A percentile compares a stretch with the other conserved stretches of the same genome.
Conservation (phyloP, 2,113 vertebrate species). For the Vulpes vulpes region DNA sequence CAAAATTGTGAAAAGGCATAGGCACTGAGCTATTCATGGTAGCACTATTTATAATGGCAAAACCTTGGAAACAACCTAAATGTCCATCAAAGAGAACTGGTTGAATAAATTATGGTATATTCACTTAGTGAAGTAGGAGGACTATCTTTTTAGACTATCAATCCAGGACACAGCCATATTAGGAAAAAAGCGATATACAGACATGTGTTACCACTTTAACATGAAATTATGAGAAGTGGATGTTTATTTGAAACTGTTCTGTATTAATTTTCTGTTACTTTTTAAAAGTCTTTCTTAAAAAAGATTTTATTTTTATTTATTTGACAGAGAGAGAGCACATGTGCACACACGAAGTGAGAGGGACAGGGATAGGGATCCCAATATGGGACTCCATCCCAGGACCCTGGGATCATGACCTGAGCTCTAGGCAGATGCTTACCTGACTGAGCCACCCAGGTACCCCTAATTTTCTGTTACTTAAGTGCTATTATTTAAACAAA, state of each 20-base stretch:
- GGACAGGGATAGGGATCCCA: background rate
- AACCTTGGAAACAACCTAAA: background rate
- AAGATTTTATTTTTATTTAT: background rate
- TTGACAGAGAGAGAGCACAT: background rate
- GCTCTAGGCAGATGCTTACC: background rate
- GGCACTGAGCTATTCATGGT: background rate
- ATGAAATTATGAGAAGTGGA: background rate
- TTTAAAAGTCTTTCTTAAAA: background rate
- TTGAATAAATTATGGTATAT: background rate
- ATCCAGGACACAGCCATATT: background rate
- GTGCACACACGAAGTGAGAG: background rate
- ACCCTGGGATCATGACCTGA: background rate
- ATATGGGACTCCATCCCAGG: background rate
- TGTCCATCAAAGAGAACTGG: background rate
- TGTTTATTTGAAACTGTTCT: background rate
- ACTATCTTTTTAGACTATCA: background rate
- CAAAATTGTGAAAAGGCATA: background rate
- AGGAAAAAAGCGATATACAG: background rate
- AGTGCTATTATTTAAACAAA: constrained; percentile 25
- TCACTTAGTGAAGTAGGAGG: background rate
- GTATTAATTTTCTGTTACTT: constrained; percentile 21
- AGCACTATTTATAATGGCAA: background rate
- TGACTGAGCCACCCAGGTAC: background rate
- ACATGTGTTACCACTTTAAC: background rate
- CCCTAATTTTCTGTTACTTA: constrained; percentile 27